These are phyloP conservation scores for Fulmarus glacialis DNA, from an alignment of 2,113 vertebrate genomes.

Conservation along the genomic window DNA sequence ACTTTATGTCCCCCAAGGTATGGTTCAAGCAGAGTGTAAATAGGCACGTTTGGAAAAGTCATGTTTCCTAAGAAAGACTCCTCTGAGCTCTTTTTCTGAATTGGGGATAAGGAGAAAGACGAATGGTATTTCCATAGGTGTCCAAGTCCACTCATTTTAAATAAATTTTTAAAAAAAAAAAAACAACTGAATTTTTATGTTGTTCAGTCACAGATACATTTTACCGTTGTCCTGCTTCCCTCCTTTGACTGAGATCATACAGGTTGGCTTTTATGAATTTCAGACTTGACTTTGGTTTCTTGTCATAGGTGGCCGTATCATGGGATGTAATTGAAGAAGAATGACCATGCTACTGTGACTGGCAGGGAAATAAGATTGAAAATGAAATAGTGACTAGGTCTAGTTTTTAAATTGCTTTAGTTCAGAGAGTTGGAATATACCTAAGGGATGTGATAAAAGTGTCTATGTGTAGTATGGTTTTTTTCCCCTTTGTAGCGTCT, in stretches of 20 bases:
- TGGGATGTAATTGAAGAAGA: background rate
- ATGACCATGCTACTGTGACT: background rate
- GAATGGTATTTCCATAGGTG: background rate
- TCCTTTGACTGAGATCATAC: background rate
- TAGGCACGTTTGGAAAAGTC: background rate
- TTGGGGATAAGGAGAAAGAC: background rate
- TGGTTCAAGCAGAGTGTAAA: background rate
- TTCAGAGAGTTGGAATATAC: background rate
- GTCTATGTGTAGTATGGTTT: background rate
- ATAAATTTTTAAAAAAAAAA: background rate
- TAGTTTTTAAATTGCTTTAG: background rate
- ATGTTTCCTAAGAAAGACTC: background rate
- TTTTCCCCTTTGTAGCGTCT: background rate
- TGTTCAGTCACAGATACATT: background rate
- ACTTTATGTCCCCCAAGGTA: background rate
- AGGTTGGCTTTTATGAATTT: background rate
- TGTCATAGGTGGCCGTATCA: background rate
- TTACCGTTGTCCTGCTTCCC: background rate
- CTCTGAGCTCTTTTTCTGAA: background rate
- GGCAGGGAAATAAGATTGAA: background rate
- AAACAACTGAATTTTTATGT: background rate
- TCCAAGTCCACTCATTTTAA: background rate
- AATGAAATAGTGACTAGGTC: background rate
- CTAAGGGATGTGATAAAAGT: background rate
- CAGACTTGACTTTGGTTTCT: background rate